These are phyloP conservation scores for Ceratina japonica DNA, from an alignment of 1,140 invertebrate species.

Conservation along the genomic window DNA sequence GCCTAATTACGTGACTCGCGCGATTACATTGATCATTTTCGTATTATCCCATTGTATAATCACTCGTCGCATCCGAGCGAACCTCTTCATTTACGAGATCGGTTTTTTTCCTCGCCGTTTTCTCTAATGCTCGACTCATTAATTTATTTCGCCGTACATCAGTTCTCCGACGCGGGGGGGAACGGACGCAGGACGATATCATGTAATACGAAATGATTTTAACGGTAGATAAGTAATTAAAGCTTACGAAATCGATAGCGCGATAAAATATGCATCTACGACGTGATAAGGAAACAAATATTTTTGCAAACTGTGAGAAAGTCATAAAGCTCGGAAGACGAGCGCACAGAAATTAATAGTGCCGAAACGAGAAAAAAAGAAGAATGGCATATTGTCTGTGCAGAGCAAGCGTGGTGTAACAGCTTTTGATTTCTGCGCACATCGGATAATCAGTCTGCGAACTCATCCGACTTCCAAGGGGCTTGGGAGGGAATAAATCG, in stretches of 20 bases:
- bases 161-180: too few relatives aligned
- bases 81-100: neutral
- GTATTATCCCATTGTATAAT: constrained; percentile 17
- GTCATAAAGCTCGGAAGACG: neutral
- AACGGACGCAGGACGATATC: too few relatives aligned
- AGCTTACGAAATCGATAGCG: too few relatives aligned
- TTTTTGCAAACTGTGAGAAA: too few relatives aligned
- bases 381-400: too few relatives aligned
- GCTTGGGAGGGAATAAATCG: neutral
- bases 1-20: neutral
- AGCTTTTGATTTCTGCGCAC: constrained; percentile 8
- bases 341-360: neutral
- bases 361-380: too few relatives aligned
- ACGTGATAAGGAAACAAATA: too few relatives aligned
- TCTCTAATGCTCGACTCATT: neutral
- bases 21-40: neutral
- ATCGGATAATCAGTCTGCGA: constrained; percentile 11
- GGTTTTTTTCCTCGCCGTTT: too few relatives aligned
- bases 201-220: too few relatives aligned
- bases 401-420: neutral
- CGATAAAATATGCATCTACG: too few relatives aligned
- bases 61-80: neutral
- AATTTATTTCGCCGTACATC: neutral
- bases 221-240: too few relatives aligned
- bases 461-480: neutral